Percentiles rank a stretch among this genome's conserved stretches.
Conservation (phyloP, 1,140 invertebrate species). For the Ooceraea biroi region DNA sequence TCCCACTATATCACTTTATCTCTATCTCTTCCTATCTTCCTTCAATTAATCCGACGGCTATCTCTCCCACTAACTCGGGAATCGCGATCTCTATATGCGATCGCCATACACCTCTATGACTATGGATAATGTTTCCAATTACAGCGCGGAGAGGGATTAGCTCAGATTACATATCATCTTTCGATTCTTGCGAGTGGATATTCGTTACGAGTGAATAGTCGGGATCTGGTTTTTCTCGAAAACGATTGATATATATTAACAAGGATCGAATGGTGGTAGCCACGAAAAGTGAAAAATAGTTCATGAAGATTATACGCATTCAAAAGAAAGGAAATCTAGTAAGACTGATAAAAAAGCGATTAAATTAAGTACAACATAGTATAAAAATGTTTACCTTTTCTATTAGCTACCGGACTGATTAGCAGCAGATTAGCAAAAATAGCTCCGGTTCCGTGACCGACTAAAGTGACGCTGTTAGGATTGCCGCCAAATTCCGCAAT, state of each 20-base stretch:
- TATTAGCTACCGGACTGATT: slow-evolving; percentile 92
- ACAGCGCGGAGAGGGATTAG: slow-evolving; percentile 33
- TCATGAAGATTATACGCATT: background rate
- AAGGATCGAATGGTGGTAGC: background rate
- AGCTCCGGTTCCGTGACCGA: slow-evolving; percentile 97
- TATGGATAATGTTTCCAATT: slow-evolving; percentile 61
- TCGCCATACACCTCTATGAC: background rate
- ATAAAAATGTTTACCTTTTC: slow-evolving; percentile 84
- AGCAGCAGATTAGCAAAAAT: slow-evolving; percentile 96
- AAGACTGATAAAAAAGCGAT: background rate
- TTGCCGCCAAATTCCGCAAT: slow-evolving; percentile 95
- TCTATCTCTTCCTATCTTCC: too few species aligned
- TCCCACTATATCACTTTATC: too few species aligned
- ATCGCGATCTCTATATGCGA: slow-evolving; percentile 57
- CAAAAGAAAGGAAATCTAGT: background rate
- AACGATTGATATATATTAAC: background rate
- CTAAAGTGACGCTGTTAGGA: slow-evolving; percentile 93
- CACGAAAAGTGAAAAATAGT: background rate
- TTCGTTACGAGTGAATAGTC: background rate
- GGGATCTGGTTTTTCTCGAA: background rate
- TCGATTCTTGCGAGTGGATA: slow-evolving; percentile 34
- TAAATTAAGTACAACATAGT: background rate
- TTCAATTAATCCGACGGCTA: slow-evolving; percentile 75
- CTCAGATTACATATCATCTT: slow-evolving; percentile 30
- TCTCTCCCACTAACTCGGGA: slow-evolving; percentile 65